phyloP scores from a whole-genome alignment of 2,113 vertebrate species.

The Protobothrops mucrosquamatus region DNA sequence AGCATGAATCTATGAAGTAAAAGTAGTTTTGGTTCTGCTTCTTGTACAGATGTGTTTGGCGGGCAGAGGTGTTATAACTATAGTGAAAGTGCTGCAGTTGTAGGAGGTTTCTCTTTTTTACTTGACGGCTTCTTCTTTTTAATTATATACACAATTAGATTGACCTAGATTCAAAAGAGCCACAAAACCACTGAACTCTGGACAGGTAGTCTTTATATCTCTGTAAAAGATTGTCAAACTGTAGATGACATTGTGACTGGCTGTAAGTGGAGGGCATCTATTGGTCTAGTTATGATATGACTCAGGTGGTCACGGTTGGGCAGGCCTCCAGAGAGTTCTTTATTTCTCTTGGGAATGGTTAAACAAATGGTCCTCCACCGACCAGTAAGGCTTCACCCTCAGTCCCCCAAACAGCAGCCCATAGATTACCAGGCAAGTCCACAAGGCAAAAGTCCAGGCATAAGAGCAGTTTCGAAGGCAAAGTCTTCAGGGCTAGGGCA shows the following conservation, averaged over 20 bases:
- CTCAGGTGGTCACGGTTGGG: too few relatives aligned
- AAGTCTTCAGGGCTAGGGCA: too few relatives aligned
- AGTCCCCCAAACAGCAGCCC: too few relatives aligned
- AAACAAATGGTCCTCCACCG: too few relatives aligned
- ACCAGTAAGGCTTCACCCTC: too few relatives aligned
- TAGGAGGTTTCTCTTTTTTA: neutral
- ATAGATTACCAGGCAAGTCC: too few relatives aligned
- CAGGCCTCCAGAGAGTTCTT: too few relatives aligned
- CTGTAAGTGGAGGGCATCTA: neutral
- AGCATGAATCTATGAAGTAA: slow-evolving; percentile 49
- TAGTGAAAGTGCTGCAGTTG: neutral
- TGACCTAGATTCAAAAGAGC: neutral
- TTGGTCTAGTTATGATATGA: neutral
- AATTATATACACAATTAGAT: neutral
- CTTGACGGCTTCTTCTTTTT: neutral
- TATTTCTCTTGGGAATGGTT: too few relatives aligned
- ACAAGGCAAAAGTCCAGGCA: too few relatives aligned
- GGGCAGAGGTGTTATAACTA: neutral
- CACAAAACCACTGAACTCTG: neutral
- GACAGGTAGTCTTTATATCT: neutral
- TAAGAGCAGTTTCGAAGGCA: too few relatives aligned
- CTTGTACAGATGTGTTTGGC: neutral
- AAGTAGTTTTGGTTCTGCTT: slow-evolving; percentile 14
- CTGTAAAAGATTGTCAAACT: neutral
- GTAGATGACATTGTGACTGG: neutral